Evolutionary conservation across 2,888 invertebrate species (phyloP), one percentile per base, ranked within the genome.

Genomic region (Diogma glabrata): DNA sequence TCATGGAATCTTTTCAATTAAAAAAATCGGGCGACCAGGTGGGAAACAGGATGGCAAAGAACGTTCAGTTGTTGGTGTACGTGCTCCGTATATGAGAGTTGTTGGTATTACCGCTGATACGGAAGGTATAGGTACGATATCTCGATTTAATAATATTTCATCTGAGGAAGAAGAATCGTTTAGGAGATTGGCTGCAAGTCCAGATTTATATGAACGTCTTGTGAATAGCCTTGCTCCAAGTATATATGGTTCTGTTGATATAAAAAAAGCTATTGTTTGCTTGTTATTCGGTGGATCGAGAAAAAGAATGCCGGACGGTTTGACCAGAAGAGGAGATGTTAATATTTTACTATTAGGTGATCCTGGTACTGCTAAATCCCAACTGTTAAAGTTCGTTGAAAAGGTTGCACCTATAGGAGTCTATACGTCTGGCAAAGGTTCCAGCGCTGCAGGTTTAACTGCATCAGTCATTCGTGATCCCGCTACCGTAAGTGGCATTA

Each of bases 311-410:
- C 99, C 99, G 0, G 99, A 99, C 71, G 97, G 97, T 2, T 72
- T 99, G 52, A 89, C 88, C 1, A 79, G 99, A 10, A 80, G 99
- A 65, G 99, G 99, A 3, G 99, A 99, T 66, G 94, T 99, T 57
- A 99, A 99, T 66, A 77, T 99, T 19, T 72, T 99, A 12, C 74
- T 99, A 54, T 74, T 99, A 23, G 99, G 99, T 38, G 99, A 99
- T 74, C 99, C 99, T 1, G 99, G 99, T 62, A 99, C 99, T 1
- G 99, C 99, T n/a, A 99, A 99, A 69, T 95, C 95, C 1, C 99
- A 99, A 67, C 72, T 99, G 52, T 72, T 99, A 9, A 99, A 99
- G 72, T 99, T 99, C 65, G 96, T 95, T 1, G 96, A 99, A 69
- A 85, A 84, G 61, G 93, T 92, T 17, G 78, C 95, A 0, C 96